A percentile compares a stretch with the other conserved stretches of the same genome.
phyloP scores from a whole-genome alignment of 2,113 vertebrate species.

The Entomyzon cyanotis region DNA sequence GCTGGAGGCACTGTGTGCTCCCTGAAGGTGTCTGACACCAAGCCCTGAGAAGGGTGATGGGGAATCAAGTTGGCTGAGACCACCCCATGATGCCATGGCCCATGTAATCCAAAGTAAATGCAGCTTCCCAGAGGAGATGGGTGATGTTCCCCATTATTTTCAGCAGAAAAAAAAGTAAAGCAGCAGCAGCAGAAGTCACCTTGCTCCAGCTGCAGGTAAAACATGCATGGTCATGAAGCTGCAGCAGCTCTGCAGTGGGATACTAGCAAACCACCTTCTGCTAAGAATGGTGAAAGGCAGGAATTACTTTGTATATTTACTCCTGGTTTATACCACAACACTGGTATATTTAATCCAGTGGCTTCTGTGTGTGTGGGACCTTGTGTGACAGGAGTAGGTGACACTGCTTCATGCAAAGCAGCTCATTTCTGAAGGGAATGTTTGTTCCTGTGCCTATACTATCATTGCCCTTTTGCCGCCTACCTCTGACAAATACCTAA shows the following conservation, averaged over 20 bases:
- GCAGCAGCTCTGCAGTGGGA: neutral
- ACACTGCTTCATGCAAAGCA: neutral
- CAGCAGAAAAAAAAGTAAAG: neutral
- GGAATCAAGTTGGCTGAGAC: neutral
- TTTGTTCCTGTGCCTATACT: neutral
- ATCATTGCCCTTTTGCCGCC: neutral
- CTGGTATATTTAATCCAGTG: neutral
- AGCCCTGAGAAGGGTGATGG: neutral
- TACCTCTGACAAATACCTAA: neutral
- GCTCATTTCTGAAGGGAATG: neutral
- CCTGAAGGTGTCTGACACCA: neutral
- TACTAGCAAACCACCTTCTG: neutral
- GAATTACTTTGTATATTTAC: neutral
- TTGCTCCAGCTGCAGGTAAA: neutral
- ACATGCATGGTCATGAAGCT: fast-evolving
- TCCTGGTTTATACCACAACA: neutral
- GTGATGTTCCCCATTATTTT: neutral
- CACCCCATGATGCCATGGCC: neutral
- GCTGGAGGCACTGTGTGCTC: fast-evolving
- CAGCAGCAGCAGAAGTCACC: neutral
- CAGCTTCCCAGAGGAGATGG: neutral
- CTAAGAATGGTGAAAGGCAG: neutral
- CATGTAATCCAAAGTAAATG: neutral
- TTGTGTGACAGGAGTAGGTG: neutral
- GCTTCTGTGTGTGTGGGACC: neutral